Percentiles rank a stretch among this genome's conserved stretches.
Evolutionary conservation across 2,888 invertebrate genomes (phyloP).

Genomic region (Hipparchia sbordonii): DNA sequence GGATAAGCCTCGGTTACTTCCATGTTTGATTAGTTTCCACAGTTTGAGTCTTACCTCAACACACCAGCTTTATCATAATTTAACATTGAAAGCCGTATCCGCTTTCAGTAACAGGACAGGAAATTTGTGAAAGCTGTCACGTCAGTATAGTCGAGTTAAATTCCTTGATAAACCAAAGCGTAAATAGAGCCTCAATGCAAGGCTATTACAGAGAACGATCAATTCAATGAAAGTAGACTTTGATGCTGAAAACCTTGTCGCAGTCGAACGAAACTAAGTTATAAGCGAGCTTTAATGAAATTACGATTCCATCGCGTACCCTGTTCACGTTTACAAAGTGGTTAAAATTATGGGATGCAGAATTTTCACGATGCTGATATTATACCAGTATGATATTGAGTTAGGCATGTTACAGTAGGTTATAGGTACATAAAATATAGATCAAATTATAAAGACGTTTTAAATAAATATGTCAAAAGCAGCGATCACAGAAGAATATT

Average conservation of each 20-base stretch:
- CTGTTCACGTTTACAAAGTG: constrained; percentile 12
- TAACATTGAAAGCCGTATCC: background rate
- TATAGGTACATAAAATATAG: too few relatives aligned
- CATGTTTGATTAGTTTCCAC: background rate
- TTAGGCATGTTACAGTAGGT: too few relatives aligned
- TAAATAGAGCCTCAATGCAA: constrained; percentile 16
- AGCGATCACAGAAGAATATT: too few relatives aligned
- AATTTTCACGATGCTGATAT: too few relatives aligned
- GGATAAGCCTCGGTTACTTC: background rate
- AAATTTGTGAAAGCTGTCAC: constrained; percentile 6
- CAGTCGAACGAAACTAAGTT: constrained; percentile 54
- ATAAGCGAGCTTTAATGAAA: constrained; percentile 54
- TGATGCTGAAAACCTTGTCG: constrained; percentile 48
- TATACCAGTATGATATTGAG: too few relatives aligned
- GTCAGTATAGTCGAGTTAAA: background rate
- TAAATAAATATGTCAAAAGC: too few relatives aligned
- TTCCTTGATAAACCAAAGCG: constrained; percentile 9
- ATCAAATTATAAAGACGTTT: too few relatives aligned
- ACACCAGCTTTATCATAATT: too few relatives aligned
- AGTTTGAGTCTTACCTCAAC: too few relatives aligned
- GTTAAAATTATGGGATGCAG: background rate
- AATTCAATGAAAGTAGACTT: constrained; percentile 53
- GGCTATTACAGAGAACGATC: constrained; percentile 31
- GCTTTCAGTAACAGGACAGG: background rate
- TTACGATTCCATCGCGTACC: constrained; percentile 63